A percentile compares a stretch with the other conserved stretches of the same genome.
phyloP scores from a whole-genome alignment of 2,113 vertebrate genomes.

The Rhabdomys dilectus region DNA sequence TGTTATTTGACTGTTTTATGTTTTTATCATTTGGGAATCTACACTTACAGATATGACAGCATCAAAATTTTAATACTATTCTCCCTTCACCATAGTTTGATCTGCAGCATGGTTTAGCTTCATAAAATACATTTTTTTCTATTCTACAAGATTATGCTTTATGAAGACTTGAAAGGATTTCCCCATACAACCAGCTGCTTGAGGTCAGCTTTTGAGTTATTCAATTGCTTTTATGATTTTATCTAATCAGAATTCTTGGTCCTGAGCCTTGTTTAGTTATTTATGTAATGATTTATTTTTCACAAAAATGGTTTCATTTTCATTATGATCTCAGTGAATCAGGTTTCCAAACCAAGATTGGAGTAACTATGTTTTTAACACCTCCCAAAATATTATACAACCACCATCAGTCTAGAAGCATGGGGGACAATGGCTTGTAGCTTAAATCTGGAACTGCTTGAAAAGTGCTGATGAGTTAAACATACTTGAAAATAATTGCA shows the following conservation, averaged over 20 bases:
- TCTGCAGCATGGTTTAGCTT: neutral
- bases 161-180: neutral
- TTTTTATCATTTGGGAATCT: constrained; percentile 38
- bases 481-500: constrained; percentile 17
- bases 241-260: constrained; percentile 34
- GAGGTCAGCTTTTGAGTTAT: constrained; percentile 19
- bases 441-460: constrained; percentile 19
- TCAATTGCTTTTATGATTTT: constrained; percentile 40
- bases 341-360: constrained; percentile 24
- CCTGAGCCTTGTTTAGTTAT: constrained; percentile 1
- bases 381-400: neutral
- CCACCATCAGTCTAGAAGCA: neutral
- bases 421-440: neutral
- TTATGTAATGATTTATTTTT: neutral
- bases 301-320: neutral
- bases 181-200: neutral
- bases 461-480: constrained; percentile 5
- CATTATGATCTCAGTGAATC: neutral
- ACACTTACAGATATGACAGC: constrained; percentile 10
- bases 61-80: neutral
- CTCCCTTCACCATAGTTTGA: neutral
- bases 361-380: neutral
- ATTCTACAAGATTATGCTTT: neutral
- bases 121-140: constrained; percentile 46
- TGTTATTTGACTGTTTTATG: neutral